Percentiles rank a stretch among this genome's conserved stretches.
Conservation (phyloP, 1,140 invertebrate species). For the Cheumatopsyche charites region DNA sequence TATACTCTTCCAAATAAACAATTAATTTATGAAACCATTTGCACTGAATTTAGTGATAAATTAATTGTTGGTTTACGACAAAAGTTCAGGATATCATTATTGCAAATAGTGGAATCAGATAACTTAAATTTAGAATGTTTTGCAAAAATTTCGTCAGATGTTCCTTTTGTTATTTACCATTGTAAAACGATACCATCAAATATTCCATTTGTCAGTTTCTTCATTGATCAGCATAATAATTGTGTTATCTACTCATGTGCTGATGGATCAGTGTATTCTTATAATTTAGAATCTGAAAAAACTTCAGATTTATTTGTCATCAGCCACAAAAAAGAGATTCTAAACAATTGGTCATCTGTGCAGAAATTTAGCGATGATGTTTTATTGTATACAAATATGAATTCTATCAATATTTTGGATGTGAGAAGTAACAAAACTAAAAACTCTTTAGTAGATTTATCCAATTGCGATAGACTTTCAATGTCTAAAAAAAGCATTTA, state of each 20-base stretch:
- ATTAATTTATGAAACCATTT: constrained; percentile 41
- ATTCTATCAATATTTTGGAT: constrained; percentile 14
- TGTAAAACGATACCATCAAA: constrained; percentile 31
- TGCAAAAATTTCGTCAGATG: constrained; percentile 27
- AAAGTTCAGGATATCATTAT: constrained; percentile 37
- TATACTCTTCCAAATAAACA: constrained; percentile 34
- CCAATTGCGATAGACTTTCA: constrained; percentile 37
- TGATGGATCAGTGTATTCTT: constrained; percentile 24
- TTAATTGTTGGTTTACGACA: constrained; percentile 37
- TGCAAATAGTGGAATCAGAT: constrained; percentile 4
- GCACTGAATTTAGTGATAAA: constrained; percentile 11
- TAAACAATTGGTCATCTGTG: constrained; percentile 41
- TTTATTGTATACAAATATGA: constrained; percentile 27
- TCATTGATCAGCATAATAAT: constrained; percentile 22
- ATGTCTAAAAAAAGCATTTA: constrained; percentile 21
- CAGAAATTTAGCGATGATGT: constrained; percentile 27
- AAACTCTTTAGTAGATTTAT: not conserved
- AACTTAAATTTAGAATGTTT: constrained; percentile 6
- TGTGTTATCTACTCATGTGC: constrained; percentile 24
- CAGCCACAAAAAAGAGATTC: not conserved
- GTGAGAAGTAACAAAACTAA: not conserved
- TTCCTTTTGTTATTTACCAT: constrained; percentile 38
- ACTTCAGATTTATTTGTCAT: constrained; percentile 6
- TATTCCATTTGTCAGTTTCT: constrained; percentile 40
- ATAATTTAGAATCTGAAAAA: constrained; percentile 30